phyloP scores from a whole-genome alignment of 1,140 invertebrate species.

The Eurosta solidaginis region DNA sequence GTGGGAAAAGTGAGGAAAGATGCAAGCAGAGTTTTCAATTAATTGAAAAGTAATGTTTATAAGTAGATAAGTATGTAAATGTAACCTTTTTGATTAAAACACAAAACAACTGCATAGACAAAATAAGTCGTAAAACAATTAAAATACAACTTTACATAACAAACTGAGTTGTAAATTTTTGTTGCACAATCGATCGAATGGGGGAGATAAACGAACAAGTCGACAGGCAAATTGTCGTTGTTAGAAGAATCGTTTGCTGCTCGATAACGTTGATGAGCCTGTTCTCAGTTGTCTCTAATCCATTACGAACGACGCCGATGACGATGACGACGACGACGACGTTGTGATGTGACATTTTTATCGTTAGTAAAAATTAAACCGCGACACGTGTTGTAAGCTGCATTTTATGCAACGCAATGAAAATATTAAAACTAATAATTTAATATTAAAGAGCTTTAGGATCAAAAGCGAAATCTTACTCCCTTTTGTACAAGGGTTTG shows the following conservation, averaged over 20 bases:
- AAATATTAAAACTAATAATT: conserved; percentile 55
- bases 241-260: too few relatives aligned
- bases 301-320: too few relatives aligned
- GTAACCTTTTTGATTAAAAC: neutral
- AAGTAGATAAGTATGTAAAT: neutral
- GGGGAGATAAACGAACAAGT: neutral
- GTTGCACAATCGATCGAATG: neutral
- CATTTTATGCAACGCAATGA: conserved; percentile 41
- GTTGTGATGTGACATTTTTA: conserved; percentile 28
- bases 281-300: conserved; percentile 21
- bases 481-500: neutral
- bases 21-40: neutral
- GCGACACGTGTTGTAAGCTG: conserved; percentile 43
- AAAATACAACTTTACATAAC: neutral
- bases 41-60: neutral
- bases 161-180: neutral
- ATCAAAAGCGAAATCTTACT: conserved; percentile 24
- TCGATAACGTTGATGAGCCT: conserved; percentile 23
- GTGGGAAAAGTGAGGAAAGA: neutral
- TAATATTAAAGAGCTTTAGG: conserved; percentile 37
- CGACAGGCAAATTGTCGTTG: neutral
- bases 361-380: conserved; percentile 40
- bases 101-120: neutral
- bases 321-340: too few relatives aligned
- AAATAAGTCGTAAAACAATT: conserved; percentile 14